Evolutionary conservation across 2,113 vertebrate species (phyloP), one percentile per base, ranked within the genome.

Genomic region (Herpetotheres cachinnans): DNA sequence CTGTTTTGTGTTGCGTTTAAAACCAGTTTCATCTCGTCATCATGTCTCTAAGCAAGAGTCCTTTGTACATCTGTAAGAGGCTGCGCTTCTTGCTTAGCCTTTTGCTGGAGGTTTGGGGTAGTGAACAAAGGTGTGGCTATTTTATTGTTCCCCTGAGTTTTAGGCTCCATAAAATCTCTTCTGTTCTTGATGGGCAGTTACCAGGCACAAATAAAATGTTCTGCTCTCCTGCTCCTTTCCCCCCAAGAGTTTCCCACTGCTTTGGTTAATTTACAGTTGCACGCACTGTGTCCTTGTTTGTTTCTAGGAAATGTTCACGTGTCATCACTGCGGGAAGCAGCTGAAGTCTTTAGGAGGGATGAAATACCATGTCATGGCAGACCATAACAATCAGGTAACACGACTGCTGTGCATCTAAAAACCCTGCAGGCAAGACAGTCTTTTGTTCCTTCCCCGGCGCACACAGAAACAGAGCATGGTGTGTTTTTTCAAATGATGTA

Each of bases 291-390:
- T 94, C 13, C 72, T 92, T 80, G 65, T 87, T 94, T 84, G 16
- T 85, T 95, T 89, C 42, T 82, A 99, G 99, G 98, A 99, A 94
- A 98, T 98, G 44, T 99, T 99, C 86, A 99, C 98, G 1, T 99
- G 99, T 93, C 99, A 98, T 52, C 99, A 99, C 95, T 99, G 99
- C 50, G 99, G 98, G 69, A 99, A 99, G 95, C 99, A 99, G 73
- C 98, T 99, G 40, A 99, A 99, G 95, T 99, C 99, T 38, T 97
- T 98, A 72, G 99, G 99, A 44, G 99, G 99, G 87, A 99, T 99
- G 99, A 99, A 99, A 96, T 99, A 99, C 93, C 99, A 99, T 32
- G 97, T 99, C 97, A 99, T 99, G 99, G 99, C 99, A 44, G 99
- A 99, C 92, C 99, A 99, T 95, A 99, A 99, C 90, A 98, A 98